These are phyloP conservation scores for Portunus trituberculatus DNA, from an alignment of 1,140 invertebrate species.

Conservation along the genomic window DNA sequence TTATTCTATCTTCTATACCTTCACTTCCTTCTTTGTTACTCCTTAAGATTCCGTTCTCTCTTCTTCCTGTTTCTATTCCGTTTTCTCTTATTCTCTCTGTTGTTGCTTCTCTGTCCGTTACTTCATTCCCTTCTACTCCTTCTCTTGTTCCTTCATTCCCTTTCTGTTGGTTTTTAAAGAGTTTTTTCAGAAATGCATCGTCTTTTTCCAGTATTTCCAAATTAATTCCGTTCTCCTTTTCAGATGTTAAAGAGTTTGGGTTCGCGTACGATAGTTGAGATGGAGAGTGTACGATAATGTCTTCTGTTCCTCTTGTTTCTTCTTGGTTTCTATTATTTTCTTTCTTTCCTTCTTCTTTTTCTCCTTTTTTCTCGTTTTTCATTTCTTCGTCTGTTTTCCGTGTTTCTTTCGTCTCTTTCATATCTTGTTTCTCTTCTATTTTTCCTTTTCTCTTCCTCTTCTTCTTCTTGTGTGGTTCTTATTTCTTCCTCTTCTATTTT, in stretches of 20 bases:
- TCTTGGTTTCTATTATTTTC: background rate
- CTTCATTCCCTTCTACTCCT: background rate
- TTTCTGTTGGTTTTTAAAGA: too few species aligned
- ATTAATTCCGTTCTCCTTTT: too few species aligned
- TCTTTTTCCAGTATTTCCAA: background rate
- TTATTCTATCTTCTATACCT: background rate
- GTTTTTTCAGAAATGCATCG: background rate
- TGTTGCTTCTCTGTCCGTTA: background rate
- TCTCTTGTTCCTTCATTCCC: too few species aligned
- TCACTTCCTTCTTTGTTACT: too few species aligned
- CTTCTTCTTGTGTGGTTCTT: background rate
- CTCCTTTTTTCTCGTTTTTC: too few species aligned
- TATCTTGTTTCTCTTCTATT: background rate
- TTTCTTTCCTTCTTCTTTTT: too few species aligned
- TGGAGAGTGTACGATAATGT: background rate
- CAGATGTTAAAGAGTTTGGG: background rate
- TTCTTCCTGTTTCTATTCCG: too few species aligned
- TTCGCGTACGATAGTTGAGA: constrained; percentile 1
- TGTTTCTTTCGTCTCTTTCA: background rate
- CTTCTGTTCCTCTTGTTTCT: background rate
- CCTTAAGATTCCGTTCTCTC: too few species aligned
- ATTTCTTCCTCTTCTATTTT: too few species aligned
- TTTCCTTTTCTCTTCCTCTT: background rate
- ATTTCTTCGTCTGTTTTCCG: background rate
- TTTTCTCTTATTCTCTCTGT: background rate